These are phyloP conservation scores for Periophthalmus modestus DNA, from an alignment of 2,113 vertebrate species.

Conservation along the genomic window DNA sequence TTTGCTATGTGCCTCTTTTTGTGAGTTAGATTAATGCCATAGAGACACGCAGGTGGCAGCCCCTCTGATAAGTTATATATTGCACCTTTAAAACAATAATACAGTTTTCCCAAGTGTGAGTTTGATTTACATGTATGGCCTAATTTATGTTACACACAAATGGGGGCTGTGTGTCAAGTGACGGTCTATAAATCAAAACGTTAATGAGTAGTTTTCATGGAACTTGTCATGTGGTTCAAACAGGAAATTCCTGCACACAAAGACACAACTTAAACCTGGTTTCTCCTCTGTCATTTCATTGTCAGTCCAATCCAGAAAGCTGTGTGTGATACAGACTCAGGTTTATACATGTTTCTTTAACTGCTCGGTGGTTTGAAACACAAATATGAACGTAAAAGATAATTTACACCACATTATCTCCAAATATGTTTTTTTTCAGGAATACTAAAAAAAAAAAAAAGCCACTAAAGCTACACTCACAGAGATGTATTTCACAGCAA, in stretches of 20 bases:
- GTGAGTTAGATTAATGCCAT: too few species aligned
- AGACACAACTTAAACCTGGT: conserved; percentile 53
- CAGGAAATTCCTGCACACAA: conserved; percentile 63
- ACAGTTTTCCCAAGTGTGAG: conserved; percentile 16
- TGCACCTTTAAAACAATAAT: neutral
- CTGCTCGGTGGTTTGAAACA: conserved; percentile 23
- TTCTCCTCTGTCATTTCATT: conserved; percentile 60
- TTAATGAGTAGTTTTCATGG: conserved; percentile 59
- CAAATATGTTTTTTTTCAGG: conserved; percentile 9
- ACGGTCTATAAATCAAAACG: conserved; percentile 54
- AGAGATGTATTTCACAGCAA: neutral
- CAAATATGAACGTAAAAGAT: conserved; percentile 16
- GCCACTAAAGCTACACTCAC: neutral
- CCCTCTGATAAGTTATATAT: too few species aligned
- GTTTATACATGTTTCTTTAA: conserved; percentile 42
- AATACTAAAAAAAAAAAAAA: neutral
- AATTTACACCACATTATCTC: conserved; percentile 8
- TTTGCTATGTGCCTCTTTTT: too few species aligned
- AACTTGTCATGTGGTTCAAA: conserved; percentile 21
- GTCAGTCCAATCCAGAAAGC: conserved; percentile 32
- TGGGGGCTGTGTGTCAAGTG: conserved; percentile 21
- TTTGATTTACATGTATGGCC: conserved; percentile 28
- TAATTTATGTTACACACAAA: conserved; percentile 34
- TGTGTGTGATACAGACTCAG: conserved; percentile 39
- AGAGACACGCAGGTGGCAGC: too few species aligned